A percentile compares a stretch with the other conserved stretches of the same genome.
Conservation (phyloP, 2,888 invertebrate species). For the Rhagophthalmus giganteus region DNA sequence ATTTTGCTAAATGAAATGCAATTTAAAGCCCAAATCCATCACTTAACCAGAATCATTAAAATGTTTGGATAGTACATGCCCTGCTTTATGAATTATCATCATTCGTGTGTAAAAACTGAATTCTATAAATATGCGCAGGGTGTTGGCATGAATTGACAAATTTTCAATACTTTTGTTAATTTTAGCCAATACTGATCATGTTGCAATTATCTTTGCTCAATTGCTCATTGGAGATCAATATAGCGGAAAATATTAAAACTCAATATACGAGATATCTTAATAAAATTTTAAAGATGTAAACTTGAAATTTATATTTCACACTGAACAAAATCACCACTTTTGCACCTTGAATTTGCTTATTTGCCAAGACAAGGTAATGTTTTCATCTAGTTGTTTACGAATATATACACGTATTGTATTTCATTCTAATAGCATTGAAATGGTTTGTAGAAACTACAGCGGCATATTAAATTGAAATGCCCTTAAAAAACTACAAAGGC, state of each 20-base stretch:
- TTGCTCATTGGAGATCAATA: conserved; percentile 32
- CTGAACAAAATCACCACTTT: conserved; percentile 22
- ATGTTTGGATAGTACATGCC: conserved; percentile 13
- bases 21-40: conserved; percentile 18
- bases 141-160: conserved; percentile 8
- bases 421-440: conserved; percentile 21
- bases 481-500: too few relatives aligned
- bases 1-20: conserved; percentile 7
- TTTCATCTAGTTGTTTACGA: conserved; percentile 24
- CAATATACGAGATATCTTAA: conserved; percentile 14
- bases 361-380: conserved; percentile 24
- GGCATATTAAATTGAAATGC: conserved; percentile 5
- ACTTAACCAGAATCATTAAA: conserved; percentile 14
- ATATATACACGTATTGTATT: conserved; percentile 25
- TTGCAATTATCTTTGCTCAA: conserved; percentile 19
- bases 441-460: conserved; percentile 9
- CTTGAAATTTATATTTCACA: conserved; percentile 19
- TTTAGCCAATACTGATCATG: conserved; percentile 10
- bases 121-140: conserved; percentile 5
- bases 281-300: conserved; percentile 21
- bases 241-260: conserved; percentile 17
- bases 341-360: conserved; percentile 30
- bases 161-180: conserved; percentile 1
- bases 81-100: conserved; percentile 24
- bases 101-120: conserved; percentile 11